Percentiles rank a stretch among this genome's conserved stretches.
These are phyloP conservation scores for Limanda limanda DNA, from an alignment of 2,113 vertebrate genomes.

Conservation along the genomic window DNA sequence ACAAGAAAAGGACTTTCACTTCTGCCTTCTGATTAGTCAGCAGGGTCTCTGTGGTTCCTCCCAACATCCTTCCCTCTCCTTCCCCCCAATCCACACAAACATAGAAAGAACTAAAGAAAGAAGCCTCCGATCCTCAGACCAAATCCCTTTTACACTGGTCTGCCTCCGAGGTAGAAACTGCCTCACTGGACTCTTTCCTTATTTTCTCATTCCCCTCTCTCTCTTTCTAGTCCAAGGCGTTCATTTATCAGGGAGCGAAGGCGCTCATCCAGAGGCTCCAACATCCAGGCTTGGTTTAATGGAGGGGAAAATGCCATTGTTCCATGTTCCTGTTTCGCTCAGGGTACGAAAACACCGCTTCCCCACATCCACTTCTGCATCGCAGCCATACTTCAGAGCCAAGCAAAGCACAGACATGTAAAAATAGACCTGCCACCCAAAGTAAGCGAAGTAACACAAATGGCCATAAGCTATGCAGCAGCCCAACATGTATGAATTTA, in stretches of 20 bases:
- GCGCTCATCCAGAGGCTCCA: constrained; percentile 54
- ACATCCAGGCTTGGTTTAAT: constrained; percentile 61
- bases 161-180: constrained; percentile 43
- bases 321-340: constrained; percentile 74
- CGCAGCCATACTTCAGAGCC: constrained; percentile 61
- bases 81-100: constrained; percentile 49
- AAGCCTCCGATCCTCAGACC: constrained; percentile 68
- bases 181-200: constrained; percentile 26
- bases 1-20: constrained; percentile 74
- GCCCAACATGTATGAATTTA: constrained; percentile 42
- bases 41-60: constrained; percentile 65
- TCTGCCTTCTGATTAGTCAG: constrained; percentile 78
- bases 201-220: constrained; percentile 44
- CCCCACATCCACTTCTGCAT: constrained; percentile 48
- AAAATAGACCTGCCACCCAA: constrained; percentile 70
- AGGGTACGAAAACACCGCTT: constrained; percentile 58
- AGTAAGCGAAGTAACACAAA: constrained; percentile 58
- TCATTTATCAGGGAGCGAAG: constrained; percentile 58
- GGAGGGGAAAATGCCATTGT: constrained; percentile 77
- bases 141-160: constrained; percentile 66
- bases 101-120: constrained; percentile 62
- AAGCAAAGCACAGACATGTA: constrained; percentile 38
- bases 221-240: constrained; percentile 33
- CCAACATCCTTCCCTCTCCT: constrained; percentile 55
- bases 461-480: constrained; percentile 51